Conservation (phyloP, 2,797 vertebrate genomes). For the Anableps anableps region DNA sequence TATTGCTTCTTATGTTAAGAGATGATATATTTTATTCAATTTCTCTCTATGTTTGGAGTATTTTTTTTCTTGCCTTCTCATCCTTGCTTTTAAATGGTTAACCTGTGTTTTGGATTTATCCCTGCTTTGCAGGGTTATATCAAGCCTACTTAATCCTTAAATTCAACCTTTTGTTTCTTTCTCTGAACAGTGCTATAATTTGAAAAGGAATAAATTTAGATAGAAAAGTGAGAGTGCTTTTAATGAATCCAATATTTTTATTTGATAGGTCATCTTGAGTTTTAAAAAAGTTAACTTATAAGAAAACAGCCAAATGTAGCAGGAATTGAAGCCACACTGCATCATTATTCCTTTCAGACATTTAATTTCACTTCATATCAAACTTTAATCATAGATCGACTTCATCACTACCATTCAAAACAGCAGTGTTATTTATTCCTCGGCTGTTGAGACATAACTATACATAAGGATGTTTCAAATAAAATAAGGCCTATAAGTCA, state of each 20-base stretch:
- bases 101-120: slow-evolving; percentile 57
- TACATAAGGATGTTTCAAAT: too few relatives aligned
- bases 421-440: background rate
- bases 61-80: slow-evolving; percentile 52
- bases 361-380: background rate
- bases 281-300: slow-evolving; percentile 1
- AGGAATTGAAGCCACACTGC: background rate
- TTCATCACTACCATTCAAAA: background rate
- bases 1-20: slow-evolving; percentile 61
- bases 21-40: slow-evolving; percentile 56
- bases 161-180: slow-evolving; percentile 50
- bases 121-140: slow-evolving; percentile 57
- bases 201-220: slow-evolving; percentile 38
- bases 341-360: background rate
- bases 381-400: background rate
- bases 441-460: background rate
- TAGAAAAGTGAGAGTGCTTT: slow-evolving; percentile 13
- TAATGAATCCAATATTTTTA: slow-evolving; percentile 30
- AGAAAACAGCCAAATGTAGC: background rate
- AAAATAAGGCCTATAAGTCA: background rate
- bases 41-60: slow-evolving; percentile 30
- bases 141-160: slow-evolving; percentile 65
- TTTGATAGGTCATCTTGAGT: slow-evolving; percentile 11
- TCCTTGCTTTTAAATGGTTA: slow-evolving; percentile 61
- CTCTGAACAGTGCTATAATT: slow-evolving; percentile 33